Conservation (phyloP, 2,797 vertebrate genomes). For the Merluccius polli region DNA sequence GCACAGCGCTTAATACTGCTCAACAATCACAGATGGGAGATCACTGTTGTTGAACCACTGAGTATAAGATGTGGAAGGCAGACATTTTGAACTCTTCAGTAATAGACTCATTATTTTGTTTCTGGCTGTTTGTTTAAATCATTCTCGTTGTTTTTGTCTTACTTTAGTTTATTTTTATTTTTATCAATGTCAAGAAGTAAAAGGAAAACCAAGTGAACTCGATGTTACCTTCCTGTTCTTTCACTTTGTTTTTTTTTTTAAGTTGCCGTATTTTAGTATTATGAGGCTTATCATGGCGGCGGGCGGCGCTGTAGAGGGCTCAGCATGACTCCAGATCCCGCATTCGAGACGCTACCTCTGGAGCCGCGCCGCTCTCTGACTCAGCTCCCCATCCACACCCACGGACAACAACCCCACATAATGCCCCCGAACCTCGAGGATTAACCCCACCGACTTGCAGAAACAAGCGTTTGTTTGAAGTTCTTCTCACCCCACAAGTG, state of each 20-base stretch:
- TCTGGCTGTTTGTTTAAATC: not conserved
- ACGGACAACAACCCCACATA: conserved; percentile 30
- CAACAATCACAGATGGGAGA: not conserved
- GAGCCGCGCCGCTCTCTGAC: conserved; percentile 33
- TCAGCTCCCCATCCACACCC: conserved; percentile 25
- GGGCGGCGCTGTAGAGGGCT: not conserved
- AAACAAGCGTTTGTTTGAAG: conserved; percentile 34
- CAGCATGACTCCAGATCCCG: conserved; percentile 26
- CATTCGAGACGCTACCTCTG: conserved; percentile 24
- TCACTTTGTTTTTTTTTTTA: conserved; percentile 3
- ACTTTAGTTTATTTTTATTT: not conserved
- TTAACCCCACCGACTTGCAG: conserved; percentile 43
- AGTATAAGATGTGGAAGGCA: too few species aligned
- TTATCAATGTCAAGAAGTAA: not conserved
- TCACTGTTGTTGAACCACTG: too few species aligned
- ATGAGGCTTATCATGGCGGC: not conserved
- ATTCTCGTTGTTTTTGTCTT: not conserved
- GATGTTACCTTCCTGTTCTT: conserved; percentile 10
- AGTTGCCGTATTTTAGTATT: not conserved
- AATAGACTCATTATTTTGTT: not conserved
- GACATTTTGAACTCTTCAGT: too few species aligned
- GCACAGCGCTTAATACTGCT: not conserved
- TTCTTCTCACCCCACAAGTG: conserved; percentile 18
- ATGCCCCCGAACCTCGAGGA: conserved; percentile 53
- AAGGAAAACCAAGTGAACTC: not conserved